phyloP scores from a whole-genome alignment of 1,140 invertebrate species.

The Neodiprion pinetum region DNA sequence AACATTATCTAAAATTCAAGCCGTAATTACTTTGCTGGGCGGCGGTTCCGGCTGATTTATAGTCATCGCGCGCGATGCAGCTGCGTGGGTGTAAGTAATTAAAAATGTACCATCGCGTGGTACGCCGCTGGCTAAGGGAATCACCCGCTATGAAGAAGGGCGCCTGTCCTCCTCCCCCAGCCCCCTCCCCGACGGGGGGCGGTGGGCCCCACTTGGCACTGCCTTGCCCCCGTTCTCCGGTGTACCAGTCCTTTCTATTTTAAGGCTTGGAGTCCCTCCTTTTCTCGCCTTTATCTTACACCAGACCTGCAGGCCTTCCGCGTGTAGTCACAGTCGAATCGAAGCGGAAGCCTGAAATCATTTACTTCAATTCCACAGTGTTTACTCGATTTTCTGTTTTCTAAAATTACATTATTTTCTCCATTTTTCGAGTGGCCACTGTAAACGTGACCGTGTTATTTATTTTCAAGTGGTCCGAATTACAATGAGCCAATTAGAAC shows the following conservation, averaged over 20 bases:
- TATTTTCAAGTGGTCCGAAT: not conserved
- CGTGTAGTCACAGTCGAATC: no score
- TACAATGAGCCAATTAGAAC: not conserved
- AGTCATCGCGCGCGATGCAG: slow-evolving; percentile 64
- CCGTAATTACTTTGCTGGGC: slow-evolving; percentile 64
- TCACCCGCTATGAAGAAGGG: not conserved
- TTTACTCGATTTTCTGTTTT: no score
- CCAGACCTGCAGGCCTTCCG: not conserved
- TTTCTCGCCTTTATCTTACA: not conserved
- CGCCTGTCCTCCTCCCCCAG: slow-evolving; percentile 21
- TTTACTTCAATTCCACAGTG: no score
- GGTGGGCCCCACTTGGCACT: not conserved
- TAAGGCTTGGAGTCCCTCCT: not conserved
- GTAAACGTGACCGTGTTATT: no score
- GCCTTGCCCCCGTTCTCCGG: not conserved
- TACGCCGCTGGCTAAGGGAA: slow-evolving; percentile 38
- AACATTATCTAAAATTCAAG: slow-evolving; percentile 66
- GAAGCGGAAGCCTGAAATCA: no score
- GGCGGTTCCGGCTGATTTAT: slow-evolving; percentile 62
- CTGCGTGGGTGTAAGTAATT: slow-evolving; percentile 66
- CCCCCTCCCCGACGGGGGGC: slow-evolving; percentile 8
- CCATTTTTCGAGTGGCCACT: no score
- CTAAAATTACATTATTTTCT: no score
- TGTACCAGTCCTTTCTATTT: not conserved
- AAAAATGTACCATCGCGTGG: slow-evolving; percentile 65